A percentile compares a stretch with the other conserved stretches of the same genome.
Evolutionary conservation across 2,113 vertebrate genomes (phyloP).

Genomic region (Propithecus coquereli): DNA sequence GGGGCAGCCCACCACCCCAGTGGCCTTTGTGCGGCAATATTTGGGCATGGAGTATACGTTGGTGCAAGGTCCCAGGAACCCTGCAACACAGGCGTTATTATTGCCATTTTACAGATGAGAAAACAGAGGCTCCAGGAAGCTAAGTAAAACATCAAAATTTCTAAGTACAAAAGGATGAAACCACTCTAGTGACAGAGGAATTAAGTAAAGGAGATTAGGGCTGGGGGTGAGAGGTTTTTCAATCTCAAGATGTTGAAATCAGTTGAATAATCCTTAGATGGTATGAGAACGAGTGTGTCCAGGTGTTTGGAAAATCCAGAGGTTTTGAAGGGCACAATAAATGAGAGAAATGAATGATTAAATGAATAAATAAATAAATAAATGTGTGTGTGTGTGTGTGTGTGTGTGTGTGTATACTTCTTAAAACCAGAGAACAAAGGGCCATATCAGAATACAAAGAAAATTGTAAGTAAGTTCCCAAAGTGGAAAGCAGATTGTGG

Average conservation of each 20-base stretch:
- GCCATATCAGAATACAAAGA: neutral
- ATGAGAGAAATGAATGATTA: neutral
- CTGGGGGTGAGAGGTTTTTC: neutral
- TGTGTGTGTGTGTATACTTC: neutral
- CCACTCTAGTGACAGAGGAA: neutral
- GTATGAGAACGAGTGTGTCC: neutral
- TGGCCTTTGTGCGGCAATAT: rapidly evolving
- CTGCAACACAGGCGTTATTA: no score
- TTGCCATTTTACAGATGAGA: neutral
- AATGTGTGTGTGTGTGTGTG: no score
- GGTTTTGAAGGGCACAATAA: neutral
- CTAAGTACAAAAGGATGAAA: neutral
- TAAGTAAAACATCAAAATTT: neutral
- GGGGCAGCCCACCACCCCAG: rapidly evolving
- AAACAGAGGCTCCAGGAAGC: neutral
- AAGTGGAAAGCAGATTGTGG: neutral
- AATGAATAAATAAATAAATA: neutral
- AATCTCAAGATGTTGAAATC: neutral
- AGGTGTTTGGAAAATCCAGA: neutral
- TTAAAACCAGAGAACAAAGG: neutral
- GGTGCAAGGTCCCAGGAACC: no score
- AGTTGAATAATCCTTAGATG: neutral
- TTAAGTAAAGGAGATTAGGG: rapidly evolving
- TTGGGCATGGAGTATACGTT: rapidly evolving
- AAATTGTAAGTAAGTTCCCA: neutral